phyloP scores from a whole-genome alignment of 2,797 vertebrate species.

The Diplodus puntazzo region DNA sequence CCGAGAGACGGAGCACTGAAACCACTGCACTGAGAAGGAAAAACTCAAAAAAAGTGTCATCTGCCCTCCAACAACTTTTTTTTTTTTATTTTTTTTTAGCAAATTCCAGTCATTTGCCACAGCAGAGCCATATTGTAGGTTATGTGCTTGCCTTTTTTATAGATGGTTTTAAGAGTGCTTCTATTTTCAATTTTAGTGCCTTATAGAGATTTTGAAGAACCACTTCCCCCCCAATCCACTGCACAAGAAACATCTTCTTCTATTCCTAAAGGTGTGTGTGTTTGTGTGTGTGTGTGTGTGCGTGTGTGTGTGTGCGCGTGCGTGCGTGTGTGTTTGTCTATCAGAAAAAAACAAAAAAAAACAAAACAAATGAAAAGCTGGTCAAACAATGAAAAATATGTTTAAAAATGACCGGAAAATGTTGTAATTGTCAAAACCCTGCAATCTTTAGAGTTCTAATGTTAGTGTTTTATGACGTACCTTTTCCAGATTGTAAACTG shows the following conservation, averaged over 20 bases:
- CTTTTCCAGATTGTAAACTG: slow-evolving; percentile 30
- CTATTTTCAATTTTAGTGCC: slow-evolving; percentile 73
- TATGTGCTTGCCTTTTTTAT: slow-evolving; percentile 56
- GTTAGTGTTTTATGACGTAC: slow-evolving; percentile 31
- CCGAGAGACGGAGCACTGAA: slow-evolving; percentile 18
- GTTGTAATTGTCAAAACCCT: slow-evolving; percentile 24
- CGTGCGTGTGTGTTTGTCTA: neutral
- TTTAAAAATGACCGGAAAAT: neutral
- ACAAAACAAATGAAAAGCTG: neutral
- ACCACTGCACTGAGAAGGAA: slow-evolving; percentile 33
- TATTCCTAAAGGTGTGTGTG: slow-evolving; percentile 13
- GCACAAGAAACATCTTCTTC: slow-evolving; percentile 30
- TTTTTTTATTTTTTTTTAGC: neutral
- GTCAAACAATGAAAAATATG: slow-evolving; percentile 5
- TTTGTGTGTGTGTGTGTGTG: too few relatives aligned
- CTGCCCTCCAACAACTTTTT: slow-evolving; percentile 6
- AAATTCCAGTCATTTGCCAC: slow-evolving; percentile 38
- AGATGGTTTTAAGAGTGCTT: slow-evolving; percentile 48
- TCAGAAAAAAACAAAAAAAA: neutral
- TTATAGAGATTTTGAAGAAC: slow-evolving; percentile 65
- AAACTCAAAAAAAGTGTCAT: neutral
- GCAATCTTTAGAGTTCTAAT: slow-evolving; percentile 5
- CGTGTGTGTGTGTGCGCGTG: too few relatives aligned
- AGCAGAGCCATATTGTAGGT: slow-evolving; percentile 42
- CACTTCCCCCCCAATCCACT: slow-evolving; percentile 20